A percentile compares a stretch with the other conserved stretches of the same genome.
Evolutionary conservation across 2,888 invertebrate genomes (phyloP).

Genomic region (Poecilobothrus nobilitatus): DNA sequence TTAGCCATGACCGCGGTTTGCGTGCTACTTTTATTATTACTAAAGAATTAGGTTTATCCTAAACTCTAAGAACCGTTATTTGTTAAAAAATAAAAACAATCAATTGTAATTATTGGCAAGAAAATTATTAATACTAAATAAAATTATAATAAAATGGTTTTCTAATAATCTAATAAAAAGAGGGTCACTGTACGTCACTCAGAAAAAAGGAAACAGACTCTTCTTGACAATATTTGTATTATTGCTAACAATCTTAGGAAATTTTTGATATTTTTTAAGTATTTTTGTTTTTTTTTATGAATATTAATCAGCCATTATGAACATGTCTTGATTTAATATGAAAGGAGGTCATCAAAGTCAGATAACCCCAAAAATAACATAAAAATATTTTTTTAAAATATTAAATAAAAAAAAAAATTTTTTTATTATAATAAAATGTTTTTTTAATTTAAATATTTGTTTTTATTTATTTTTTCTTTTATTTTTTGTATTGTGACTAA

Average conservation of each 20-base stretch:
- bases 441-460: not conserved
- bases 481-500: not conserved
- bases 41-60: no score
- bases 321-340: slow-evolving; percentile 10
- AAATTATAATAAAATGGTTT: no score
- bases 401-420: not conserved
- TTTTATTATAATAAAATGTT: not conserved
- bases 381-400: not conserved
- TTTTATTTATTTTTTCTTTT: not conserved
- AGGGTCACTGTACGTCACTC: no score
- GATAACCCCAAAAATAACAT: not conserved
- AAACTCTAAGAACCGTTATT: no score
- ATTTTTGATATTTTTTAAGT: not conserved
- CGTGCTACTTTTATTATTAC: no score
- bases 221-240: no score
- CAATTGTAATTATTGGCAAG: no score
- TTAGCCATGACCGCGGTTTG: no score
- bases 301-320: slow-evolving; percentile 2
- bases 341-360: slow-evolving; percentile 8
- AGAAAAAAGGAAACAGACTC: no score
- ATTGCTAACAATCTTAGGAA: not conserved
- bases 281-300: not conserved
- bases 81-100: no score
- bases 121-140: no score
- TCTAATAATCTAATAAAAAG: no score